Evolutionary conservation across 1,140 invertebrate species (phyloP), one percentile per base, ranked within the genome.

Genomic region (Acyrthosiphon pisum): DNA sequence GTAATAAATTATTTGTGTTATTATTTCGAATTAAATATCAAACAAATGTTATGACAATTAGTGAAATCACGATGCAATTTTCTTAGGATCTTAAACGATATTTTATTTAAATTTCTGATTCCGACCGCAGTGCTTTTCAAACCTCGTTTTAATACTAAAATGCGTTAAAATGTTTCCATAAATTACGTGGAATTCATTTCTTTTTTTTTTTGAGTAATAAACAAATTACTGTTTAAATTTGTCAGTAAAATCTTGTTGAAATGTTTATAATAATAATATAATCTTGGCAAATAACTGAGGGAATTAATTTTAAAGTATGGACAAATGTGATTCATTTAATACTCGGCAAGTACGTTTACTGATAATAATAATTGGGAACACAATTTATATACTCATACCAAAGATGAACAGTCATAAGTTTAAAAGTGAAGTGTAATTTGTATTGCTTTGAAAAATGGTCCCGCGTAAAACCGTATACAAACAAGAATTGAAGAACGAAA

Each of bases 331-430:
- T 68, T n/a, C 4, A 68, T 68, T 68, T 68, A 68, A 14, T 14
- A 68, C 60, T n/a, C 50, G 18, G 3, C 4, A n/a, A 68, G 60
- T 68, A 68, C 11, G 30, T 68, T 30, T 68, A 1, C 60, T 68
- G n/a, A 68, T 68, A 50, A 50, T 50, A 6, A 46, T 46, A 76
- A 76, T 76, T 76, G 60, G n/a, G 60, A 76, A n/a, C 60, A 76
- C 11, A 35, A 76, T 76, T n/a, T 76, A n/a, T 76, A 76, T 76
- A 18, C 60, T 18, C 60, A 35, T 76, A 76, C 60, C 60, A 11
- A 50, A 76, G 60, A 76, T n/a, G 60, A 76, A n/a, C 60, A 76
- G 60, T 76, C 60, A n/a, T 76, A 76, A 76, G 60, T 76, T 76
- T 76, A n/a, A 76, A 76, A 76, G n/a, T 76, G n/a, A 76, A 76